phyloP scores from a whole-genome alignment of 2,797 vertebrate species.

The Harpagifer antarcticus region DNA sequence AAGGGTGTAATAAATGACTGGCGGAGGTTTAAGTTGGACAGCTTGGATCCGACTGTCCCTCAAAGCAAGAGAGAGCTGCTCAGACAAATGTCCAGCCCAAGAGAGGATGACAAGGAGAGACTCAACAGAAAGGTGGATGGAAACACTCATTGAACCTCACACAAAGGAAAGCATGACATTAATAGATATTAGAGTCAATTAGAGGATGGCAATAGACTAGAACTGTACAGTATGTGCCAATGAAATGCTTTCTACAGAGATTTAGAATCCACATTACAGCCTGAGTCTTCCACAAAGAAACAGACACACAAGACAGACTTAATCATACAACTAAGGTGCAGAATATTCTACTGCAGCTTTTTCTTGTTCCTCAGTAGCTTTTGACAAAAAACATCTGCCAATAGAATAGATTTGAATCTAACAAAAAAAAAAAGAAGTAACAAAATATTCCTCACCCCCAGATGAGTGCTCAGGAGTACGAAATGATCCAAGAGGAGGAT shows the following conservation, averaged over 20 bases:
- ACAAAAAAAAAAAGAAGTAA: not conserved
- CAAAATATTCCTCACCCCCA: slow-evolving; percentile 53
- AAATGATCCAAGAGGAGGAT: slow-evolving; percentile 91
- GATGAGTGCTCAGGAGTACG: slow-evolving; percentile 96
- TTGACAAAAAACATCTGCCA: not conserved
- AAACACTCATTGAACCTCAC: not conserved
- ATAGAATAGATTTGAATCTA: not conserved
- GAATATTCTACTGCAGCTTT: not conserved
- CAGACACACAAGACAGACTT: not conserved
- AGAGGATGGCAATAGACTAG: not conserved
- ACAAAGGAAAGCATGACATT: not conserved
- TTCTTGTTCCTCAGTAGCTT: not conserved
- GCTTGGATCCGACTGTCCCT: slow-evolving; percentile 86
- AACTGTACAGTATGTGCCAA: not conserved
- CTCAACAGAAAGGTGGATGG: slow-evolving; percentile 87
- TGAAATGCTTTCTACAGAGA: not conserved
- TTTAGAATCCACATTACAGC: not conserved
- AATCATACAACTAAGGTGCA: not conserved
- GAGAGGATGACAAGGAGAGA: slow-evolving; percentile 87
- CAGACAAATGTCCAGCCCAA: slow-evolving; percentile 92
- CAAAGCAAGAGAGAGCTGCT: slow-evolving; percentile 90
- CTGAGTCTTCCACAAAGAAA: not conserved
- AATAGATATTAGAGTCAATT: not conserved
- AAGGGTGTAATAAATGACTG: slow-evolving; percentile 97
- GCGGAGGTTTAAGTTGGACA: slow-evolving; percentile 95